Base-by-base conservation (phyloP, 1,140 invertebrate genomes). In the Nylanderia fulva region DNA sequence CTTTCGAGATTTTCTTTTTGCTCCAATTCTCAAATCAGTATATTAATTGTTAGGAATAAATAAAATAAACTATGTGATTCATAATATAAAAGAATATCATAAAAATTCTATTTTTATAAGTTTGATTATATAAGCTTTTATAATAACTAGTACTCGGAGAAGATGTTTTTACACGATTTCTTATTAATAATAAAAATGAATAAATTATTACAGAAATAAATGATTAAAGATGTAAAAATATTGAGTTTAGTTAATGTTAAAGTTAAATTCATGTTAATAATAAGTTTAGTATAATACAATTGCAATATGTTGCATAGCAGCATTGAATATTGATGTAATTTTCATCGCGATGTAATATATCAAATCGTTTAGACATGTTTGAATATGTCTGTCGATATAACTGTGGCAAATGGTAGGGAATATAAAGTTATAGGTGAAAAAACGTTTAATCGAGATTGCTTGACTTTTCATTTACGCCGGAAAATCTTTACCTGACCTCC, bases 391-490 rank as follows among this genome's bases (percentile, higher is more conserved):
- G 15, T 15, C n/a, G 13, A 29, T 29, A 15, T 27, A 60, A 33
- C n/a, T 33, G 54, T 27, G 58, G 2, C n/a, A 39, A 58, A 39
- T 39, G 21, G 21, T 13, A 39, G 8, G 7, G 24, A 33, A 54
- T 33, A 13, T 18, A 36, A n/a, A 36, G 29, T 64, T 42, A 1
- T 45, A 68, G 29, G 8, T 42, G 42, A 27, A 21, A 18, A 27
- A 71, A 36, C 52, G 6, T 72, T 72, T 71, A 82, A 82, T 82
- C 66, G 36, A 39, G 66, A 82, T 80, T 61, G 29, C 77, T 79
- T 56, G 66, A 79, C 48, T 82, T 82, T 82, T 72, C 77, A 82
- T 82, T 82, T 82, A 72, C 66, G 66, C 66, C 66, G 52, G 66
- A 58, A 82, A 82, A 82, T 71, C 77, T 58, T 82, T 33, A 54